These are phyloP conservation scores for Indri indri DNA, from an alignment of 2,113 vertebrate species.

Conservation along the genomic window DNA sequence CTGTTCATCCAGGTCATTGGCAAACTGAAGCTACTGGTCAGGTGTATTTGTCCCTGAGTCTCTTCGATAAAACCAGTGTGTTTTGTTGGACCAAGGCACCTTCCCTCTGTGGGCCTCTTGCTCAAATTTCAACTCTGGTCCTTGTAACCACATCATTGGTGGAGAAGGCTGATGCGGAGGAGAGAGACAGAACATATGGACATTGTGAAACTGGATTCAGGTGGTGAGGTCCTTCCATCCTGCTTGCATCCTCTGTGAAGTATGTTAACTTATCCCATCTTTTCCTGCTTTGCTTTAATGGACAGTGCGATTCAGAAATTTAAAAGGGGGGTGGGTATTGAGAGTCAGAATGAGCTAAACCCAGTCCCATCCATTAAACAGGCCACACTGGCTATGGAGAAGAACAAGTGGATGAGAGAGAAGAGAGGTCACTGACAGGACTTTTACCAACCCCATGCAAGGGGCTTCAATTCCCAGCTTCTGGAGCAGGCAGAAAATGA, in stretches of 20 bases:
- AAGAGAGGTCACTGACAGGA: not conserved
- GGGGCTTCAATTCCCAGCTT: not conserved
- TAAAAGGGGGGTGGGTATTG: not conserved
- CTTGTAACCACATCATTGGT: not conserved
- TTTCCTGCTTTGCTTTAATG: not conserved
- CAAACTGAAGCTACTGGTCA: not conserved
- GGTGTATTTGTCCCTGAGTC: not conserved
- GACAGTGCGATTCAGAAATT: not conserved
- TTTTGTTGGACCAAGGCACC: not conserved
- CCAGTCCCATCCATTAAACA: not conserved
- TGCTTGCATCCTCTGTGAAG: not conserved
- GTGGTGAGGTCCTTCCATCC: not conserved
- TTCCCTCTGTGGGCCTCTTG: not conserved
- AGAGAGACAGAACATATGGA: fast-evolving
- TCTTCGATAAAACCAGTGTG: not conserved
- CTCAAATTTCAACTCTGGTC: not conserved
- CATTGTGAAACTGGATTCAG: not conserved
- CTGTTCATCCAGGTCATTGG: not conserved
- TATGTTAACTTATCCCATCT: not conserved
- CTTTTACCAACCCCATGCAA: not conserved
- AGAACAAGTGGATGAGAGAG: not conserved
- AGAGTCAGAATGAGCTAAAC: not conserved
- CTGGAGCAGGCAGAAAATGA: not conserved
- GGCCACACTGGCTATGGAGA: not conserved
- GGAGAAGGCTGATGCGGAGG: not conserved